Evolutionary conservation across 2,888 invertebrate species (phyloP).

Genomic region (Trachelus tabidus): DNA sequence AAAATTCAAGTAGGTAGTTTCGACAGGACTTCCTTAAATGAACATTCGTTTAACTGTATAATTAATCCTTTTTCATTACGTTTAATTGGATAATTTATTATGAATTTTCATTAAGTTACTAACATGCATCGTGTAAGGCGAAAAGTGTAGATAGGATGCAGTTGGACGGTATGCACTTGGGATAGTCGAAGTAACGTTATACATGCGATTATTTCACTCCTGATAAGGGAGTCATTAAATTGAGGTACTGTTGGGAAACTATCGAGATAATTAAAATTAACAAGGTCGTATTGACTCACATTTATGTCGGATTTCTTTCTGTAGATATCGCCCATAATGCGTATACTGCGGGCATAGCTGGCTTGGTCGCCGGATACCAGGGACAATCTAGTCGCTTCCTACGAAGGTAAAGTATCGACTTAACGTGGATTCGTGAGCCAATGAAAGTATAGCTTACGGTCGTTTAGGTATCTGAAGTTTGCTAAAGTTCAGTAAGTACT

Average conservation of each 20-base stretch:
- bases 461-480: background rate
- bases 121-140: background rate
- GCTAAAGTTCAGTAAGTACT: background rate
- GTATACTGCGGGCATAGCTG: slow-evolving; percentile 83
- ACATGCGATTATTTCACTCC: no score
- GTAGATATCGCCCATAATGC: slow-evolving; percentile 88
- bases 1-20: no score
- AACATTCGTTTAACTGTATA: background rate
- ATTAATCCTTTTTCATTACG: background rate
- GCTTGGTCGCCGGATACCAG: slow-evolving; percentile 87
- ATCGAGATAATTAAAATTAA: background rate
- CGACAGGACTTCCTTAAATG: background rate
- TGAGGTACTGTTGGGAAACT: background rate
- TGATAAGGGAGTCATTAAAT: background rate
- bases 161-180: background rate
- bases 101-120: background rate
- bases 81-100: background rate
- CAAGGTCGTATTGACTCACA: slow-evolving; percentile 67
- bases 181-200: no score
- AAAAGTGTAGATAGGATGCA: background rate
- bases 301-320: slow-evolving; percentile 85
- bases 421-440: slow-evolving; percentile 3
- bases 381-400: slow-evolving; percentile 84
- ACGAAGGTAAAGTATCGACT: slow-evolving; percentile 38
- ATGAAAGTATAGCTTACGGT: background rate